Evolutionary conservation across 2,113 vertebrate species (phyloP).

Genomic region (Eulemur macaco): DNA sequence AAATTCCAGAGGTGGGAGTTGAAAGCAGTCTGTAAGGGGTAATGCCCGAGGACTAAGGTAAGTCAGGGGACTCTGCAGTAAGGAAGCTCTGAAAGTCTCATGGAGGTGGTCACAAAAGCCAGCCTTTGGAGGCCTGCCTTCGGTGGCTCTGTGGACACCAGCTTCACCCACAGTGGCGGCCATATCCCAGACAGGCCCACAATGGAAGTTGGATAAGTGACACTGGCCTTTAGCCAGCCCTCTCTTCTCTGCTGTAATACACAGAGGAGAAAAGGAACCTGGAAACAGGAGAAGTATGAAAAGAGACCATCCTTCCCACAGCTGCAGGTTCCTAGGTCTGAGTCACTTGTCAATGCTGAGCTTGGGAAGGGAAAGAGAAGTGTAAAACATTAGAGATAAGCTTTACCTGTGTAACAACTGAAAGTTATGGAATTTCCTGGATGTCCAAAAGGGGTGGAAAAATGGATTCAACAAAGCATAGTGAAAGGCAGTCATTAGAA

Average conservation of each 20-base stretch:
- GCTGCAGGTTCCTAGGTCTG: fast-evolving
- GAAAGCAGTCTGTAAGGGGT: background rate
- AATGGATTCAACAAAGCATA: background rate
- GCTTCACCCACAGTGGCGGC: background rate
- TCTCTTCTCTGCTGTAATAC: background rate
- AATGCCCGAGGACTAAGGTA: background rate
- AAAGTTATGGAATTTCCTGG: background rate
- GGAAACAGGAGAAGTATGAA: background rate
- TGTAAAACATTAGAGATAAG: background rate
- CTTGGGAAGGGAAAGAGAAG: background rate
- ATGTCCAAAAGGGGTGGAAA: background rate
- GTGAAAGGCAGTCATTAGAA: background rate
- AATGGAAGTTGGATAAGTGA: fast-evolving
- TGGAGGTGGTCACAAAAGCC: background rate
- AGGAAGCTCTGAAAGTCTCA: background rate
- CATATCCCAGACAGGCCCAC: background rate
- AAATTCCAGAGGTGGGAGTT: background rate
- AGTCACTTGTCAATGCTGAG: background rate
- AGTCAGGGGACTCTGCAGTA: background rate
- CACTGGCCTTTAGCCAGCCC: no score
- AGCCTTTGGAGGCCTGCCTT: background rate
- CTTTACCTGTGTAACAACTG: background rate
- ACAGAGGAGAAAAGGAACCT: background rate
- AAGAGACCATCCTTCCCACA: background rate
- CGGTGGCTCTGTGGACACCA: background rate